These are phyloP conservation scores for Tridacna crocea DNA, from an alignment of 2,888 invertebrate genomes.

Conservation along the genomic window DNA sequence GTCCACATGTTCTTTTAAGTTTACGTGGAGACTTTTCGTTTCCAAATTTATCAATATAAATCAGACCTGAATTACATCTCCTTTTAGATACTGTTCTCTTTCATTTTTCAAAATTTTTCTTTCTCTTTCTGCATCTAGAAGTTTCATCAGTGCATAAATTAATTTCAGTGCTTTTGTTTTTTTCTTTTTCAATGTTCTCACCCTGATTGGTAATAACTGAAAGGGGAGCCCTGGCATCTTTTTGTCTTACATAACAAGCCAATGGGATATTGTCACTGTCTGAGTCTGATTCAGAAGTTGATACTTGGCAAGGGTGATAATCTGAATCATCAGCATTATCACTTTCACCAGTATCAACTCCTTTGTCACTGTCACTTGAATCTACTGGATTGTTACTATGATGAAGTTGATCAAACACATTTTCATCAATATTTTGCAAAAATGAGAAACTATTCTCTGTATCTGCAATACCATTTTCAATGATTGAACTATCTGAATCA, in stretches of 20 bases:
- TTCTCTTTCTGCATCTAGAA: slow-evolving; percentile 2
- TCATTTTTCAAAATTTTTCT: not conserved
- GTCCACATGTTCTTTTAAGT: slow-evolving; percentile 8
- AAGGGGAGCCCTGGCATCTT: not conserved
- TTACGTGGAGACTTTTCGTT: no score
- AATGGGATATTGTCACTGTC: slow-evolving; percentile 6
- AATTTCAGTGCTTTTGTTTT: no score
- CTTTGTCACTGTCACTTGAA: not conserved
- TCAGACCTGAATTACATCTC: not conserved
- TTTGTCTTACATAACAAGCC: not conserved
- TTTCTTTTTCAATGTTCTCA: not conserved
- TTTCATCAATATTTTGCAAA: not conserved
- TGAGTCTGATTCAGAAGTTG: not conserved
- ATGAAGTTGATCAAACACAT: no score
- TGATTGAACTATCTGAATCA: not conserved
- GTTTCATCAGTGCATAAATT: no score
- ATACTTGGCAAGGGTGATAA: slow-evolving; percentile 9
- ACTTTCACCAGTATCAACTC: not conserved
- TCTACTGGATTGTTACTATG: not conserved
- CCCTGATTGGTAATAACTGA: slow-evolving; percentile 9
- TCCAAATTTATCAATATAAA: not conserved
- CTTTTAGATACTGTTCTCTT: slow-evolving; percentile 6
- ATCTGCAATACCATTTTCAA: not conserved
- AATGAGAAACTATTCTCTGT: not conserved
- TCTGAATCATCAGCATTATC: slow-evolving; percentile 8